These are phyloP conservation scores for Flexamia atlantica DNA, from an alignment of 2,888 invertebrate species.

Conservation along the genomic window DNA sequence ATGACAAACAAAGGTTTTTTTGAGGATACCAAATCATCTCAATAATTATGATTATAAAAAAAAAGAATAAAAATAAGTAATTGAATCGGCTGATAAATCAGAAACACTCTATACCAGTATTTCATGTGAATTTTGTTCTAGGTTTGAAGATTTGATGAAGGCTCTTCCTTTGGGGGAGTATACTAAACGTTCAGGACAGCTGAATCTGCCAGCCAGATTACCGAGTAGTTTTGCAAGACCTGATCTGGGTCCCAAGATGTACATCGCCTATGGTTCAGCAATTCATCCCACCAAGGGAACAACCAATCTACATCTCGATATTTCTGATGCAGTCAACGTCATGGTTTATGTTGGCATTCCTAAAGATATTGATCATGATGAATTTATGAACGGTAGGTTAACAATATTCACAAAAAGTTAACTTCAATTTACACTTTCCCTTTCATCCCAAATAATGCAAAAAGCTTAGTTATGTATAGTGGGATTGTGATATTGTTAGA, in stretches of 20 bases:
- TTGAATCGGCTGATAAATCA: too few relatives aligned
- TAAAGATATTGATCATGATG: constrained; percentile 80
- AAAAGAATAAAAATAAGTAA: too few relatives aligned
- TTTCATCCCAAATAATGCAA: too few relatives aligned
- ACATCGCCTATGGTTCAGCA: constrained; percentile 96
- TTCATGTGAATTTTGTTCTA: too few relatives aligned
- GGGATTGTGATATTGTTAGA: too few relatives aligned
- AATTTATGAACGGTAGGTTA: constrained; percentile 79
- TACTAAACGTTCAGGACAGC: constrained; percentile 89
- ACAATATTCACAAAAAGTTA: too few relatives aligned
- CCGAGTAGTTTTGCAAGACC: constrained; percentile 96
- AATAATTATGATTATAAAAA: too few relatives aligned
- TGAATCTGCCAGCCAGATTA: constrained; percentile 93
- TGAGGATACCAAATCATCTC: too few relatives aligned
- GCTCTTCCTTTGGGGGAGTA: constrained; percentile 93
- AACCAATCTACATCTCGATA: constrained; percentile 96
- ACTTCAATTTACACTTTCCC: too few relatives aligned
- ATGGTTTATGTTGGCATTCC: constrained; percentile 97
- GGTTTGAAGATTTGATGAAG: constrained; percentile 93
- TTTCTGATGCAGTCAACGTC: constrained; percentile 97
- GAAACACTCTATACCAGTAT: too few relatives aligned
- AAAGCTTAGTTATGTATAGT: too few relatives aligned
- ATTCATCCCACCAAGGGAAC: constrained; percentile 90
- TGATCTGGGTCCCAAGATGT: constrained; percentile 98
- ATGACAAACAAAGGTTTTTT: too few relatives aligned